Evolutionary conservation across 2,888 invertebrate genomes (phyloP).

Genomic region (Macrophya alboannulata): DNA sequence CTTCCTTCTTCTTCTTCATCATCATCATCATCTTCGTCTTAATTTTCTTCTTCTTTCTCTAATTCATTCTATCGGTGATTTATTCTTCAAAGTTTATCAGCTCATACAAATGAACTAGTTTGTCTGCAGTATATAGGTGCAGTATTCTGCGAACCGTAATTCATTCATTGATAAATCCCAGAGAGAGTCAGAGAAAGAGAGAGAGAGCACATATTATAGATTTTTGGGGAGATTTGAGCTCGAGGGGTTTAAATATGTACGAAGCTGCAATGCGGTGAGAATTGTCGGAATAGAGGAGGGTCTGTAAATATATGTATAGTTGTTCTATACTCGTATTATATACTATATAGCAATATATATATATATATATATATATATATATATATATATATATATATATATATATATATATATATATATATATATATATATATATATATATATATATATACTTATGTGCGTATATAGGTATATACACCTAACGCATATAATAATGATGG

Average conservation of each 20-base stretch:
- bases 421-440: neutral
- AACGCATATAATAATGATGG: neutral
- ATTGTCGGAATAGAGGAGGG: neutral
- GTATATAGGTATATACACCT: neutral
- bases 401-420: neutral
- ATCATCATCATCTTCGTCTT: neutral
- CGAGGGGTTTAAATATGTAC: neutral
- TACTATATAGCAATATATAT: too few species aligned
- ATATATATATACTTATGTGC: neutral
- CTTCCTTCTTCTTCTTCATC: neutral
- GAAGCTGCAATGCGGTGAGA: neutral
- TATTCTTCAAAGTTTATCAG: neutral
- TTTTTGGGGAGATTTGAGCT: neutral
- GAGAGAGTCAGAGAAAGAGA: neutral
- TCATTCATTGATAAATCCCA: conserved; percentile 2
- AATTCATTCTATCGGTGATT: neutral
- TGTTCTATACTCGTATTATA: too few species aligned
- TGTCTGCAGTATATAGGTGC: neutral
- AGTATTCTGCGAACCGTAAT: neutral
- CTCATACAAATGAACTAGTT: neutral
- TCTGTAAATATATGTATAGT: neutral
- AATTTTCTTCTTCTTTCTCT: neutral
- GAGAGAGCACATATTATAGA: neutral
- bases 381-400: too few species aligned
- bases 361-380: neutral